A percentile compares a stretch with the other conserved stretches of the same genome.
These are phyloP conservation scores for Cinara cedri DNA, from an alignment of 2,888 invertebrate species.

Conservation along the genomic window DNA sequence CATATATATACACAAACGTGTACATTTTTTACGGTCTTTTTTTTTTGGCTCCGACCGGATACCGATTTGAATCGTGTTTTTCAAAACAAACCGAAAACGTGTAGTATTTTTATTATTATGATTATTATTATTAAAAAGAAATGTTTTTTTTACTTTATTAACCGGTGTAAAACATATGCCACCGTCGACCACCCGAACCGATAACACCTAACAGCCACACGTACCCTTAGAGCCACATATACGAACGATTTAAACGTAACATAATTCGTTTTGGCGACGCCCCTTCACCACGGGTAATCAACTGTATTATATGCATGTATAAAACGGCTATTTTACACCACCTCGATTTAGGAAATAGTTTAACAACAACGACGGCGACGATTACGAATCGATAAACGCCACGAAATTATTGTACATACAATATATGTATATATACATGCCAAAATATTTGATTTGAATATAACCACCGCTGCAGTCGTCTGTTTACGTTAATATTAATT, in stretches of 20 bases:
- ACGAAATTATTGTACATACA: too few relatives aligned
- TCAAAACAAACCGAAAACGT: constrained; percentile 31
- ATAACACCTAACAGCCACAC: background rate
- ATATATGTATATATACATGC: too few relatives aligned
- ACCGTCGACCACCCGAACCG: background rate
- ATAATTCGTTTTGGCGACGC: constrained; percentile 30
- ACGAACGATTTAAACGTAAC: too few relatives aligned
- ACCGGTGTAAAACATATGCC: constrained; percentile 5
- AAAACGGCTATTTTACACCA: constrained; percentile 9
- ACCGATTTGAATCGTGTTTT: constrained; percentile 29
- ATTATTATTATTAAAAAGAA: background rate
- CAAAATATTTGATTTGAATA: too few relatives aligned
- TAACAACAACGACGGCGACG: background rate
- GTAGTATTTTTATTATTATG: background rate
- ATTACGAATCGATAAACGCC: constrained; percentile 14
- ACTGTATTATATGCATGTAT: background rate
- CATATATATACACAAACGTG: background rate
- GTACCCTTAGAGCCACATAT: background rate
- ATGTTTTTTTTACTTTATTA: constrained; percentile 12
- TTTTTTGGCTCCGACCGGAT: background rate
- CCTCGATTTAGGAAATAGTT: constrained; percentile 23
- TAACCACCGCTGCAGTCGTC: too few relatives aligned
- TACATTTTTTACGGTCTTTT: too few relatives aligned
- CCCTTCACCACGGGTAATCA: constrained; percentile 17
- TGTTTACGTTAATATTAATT: too few relatives aligned